Conservation (phyloP, 2,797 vertebrate genomes). For the Hirundo rustica region DNA sequence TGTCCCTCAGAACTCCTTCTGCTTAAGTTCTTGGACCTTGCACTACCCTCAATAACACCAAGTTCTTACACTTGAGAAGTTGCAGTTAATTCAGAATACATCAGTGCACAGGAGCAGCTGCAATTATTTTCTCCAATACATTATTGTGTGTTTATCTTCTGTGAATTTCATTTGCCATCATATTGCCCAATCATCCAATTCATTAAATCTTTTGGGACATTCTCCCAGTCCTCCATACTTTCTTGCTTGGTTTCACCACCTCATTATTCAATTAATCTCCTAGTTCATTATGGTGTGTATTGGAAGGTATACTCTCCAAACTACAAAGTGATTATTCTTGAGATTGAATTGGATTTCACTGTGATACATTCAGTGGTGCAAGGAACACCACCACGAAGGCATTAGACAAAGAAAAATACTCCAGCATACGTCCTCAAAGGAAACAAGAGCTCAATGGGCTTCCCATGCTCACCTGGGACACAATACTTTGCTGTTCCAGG, state of each 20-base stretch:
- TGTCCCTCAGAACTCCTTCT: background rate
- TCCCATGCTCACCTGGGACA: background rate
- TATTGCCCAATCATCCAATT: conserved; percentile 59
- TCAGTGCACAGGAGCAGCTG: conserved; percentile 62
- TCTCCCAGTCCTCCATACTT: conserved; percentile 46
- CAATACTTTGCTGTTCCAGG: background rate
- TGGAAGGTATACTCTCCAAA: background rate
- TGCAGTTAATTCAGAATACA: conserved; percentile 66
- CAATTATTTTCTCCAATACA: conserved; percentile 60
- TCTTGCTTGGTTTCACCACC: conserved; percentile 60
- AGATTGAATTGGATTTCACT: background rate
- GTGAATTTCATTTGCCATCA: conserved; percentile 69
- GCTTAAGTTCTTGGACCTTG: background rate
- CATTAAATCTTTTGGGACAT: conserved; percentile 68
- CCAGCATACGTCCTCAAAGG: background rate
- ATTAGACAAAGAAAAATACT: conserved; percentile 2
- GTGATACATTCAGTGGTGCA: background rate
- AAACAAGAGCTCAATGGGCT: background rate
- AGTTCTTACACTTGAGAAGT: background rate
- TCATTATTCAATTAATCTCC: conserved; percentile 15
- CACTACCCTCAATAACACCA: background rate
- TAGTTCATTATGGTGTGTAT: background rate
- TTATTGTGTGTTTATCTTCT: conserved; percentile 66
- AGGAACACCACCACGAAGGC: background rate
- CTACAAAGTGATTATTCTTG: background rate